Conservation (phyloP, 2,113 vertebrate species). For the Rhineura floridana region DNA sequence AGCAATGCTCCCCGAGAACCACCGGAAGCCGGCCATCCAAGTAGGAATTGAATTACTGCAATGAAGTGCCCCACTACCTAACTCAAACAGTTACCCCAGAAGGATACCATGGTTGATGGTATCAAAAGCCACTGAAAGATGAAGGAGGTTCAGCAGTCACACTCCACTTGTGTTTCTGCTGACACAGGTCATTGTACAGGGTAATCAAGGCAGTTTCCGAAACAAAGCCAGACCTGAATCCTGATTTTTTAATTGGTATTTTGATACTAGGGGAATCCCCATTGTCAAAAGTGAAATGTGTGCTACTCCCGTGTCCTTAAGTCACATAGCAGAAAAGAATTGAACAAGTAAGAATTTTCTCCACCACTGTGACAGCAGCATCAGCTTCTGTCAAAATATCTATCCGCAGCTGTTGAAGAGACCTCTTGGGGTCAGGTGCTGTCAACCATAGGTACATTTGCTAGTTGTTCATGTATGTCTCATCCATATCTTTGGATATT, state of each 20-base stretch:
- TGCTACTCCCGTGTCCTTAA: accelerated
- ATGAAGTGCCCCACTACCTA: too few species aligned
- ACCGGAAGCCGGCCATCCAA: too few species aligned
- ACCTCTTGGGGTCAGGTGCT: neutral
- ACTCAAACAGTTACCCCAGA: too few species aligned
- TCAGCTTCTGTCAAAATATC: neutral
- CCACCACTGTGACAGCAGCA: accelerated
- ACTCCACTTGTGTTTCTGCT: too few species aligned
- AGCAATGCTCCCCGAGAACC: too few species aligned
- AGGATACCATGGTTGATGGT: too few species aligned
- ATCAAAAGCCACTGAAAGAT: too few species aligned
- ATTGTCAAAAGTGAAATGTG: accelerated
- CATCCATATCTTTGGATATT: neutral
- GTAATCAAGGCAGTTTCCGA: too few species aligned
- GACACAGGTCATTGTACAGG: too few species aligned
- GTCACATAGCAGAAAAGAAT: neutral
- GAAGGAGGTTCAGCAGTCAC: too few species aligned
- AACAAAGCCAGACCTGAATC: too few species aligned
- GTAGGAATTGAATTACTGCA: too few species aligned
- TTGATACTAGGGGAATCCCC: neutral
- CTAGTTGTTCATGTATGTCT: neutral
- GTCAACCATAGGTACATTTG: neutral
- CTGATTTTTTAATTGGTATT: neutral
- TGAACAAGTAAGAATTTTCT: neutral
- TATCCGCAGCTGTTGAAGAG: neutral